These are phyloP conservation scores for Percopsis omiscomaycus DNA, from an alignment of 2,797 vertebrate species.

Conservation along the genomic window DNA sequence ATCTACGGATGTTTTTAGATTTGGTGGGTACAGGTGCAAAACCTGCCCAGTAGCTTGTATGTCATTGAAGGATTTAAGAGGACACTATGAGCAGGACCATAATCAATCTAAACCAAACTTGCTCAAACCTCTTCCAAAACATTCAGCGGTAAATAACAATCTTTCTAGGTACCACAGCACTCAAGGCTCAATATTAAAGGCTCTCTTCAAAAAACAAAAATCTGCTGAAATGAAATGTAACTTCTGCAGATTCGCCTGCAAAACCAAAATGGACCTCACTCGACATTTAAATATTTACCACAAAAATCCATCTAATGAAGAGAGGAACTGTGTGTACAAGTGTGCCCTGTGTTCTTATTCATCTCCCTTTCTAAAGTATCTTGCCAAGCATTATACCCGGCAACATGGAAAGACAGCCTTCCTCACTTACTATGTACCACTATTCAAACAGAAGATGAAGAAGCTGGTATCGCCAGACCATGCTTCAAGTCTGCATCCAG, in stretches of 20 bases:
- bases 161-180: constrained; percentile 41
- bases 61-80: constrained; percentile 80
- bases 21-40: constrained; percentile 84
- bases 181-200: constrained; percentile 26
- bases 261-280: constrained; percentile 78
- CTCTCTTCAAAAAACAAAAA: constrained; percentile 75
- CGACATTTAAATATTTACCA: constrained; percentile 82
- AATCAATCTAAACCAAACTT: constrained; percentile 64
- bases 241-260: constrained; percentile 81
- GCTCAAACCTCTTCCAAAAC: constrained; percentile 64
- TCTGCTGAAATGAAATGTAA: constrained; percentile 78
- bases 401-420: constrained; percentile 86
- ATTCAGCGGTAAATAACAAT: constrained; percentile 66
- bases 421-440: constrained; percentile 79
- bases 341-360: constrained; percentile 82
- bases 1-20: constrained; percentile 68
- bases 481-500: constrained; percentile 62
- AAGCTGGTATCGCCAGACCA: constrained; percentile 71
- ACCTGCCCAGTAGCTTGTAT: constrained; percentile 80
- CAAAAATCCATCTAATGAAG: constrained; percentile 72
- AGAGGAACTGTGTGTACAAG: constrained; percentile 77
- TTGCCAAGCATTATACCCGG: constrained; percentile 83
- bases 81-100: constrained; percentile 81
- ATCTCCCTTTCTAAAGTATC: constrained; percentile 78
- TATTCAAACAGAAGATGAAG: constrained; percentile 73